Evolutionary conservation across 1,140 invertebrate genomes (phyloP).

Genomic region (Drosophila jambulina): DNA sequence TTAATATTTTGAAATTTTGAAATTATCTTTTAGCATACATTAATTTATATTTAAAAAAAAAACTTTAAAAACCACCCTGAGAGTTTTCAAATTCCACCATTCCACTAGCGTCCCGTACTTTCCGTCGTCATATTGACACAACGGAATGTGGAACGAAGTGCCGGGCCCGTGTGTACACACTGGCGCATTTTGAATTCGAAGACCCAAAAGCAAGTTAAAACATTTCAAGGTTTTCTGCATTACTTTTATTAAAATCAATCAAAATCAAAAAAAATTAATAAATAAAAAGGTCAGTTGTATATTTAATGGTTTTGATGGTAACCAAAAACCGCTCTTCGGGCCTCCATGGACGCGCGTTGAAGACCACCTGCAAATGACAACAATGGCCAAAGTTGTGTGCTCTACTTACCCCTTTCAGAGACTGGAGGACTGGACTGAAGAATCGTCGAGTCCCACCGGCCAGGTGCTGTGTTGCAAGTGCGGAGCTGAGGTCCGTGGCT

Average conservation of each 20-base stretch:
- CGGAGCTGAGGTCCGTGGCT: slow-evolving; percentile 50
- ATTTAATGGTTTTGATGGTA: neutral
- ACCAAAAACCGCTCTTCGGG: neutral
- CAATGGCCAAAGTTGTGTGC: slow-evolving; percentile 31
- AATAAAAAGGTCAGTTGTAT: slow-evolving; percentile 1
- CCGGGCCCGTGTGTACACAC: slow-evolving; percentile 6
- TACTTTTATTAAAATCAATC: slow-evolving; percentile 9
- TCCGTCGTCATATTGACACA: neutral
- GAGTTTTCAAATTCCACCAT: neutral
- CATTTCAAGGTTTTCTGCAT: neutral
- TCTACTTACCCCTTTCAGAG: slow-evolving; percentile 55
- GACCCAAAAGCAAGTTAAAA: neutral
- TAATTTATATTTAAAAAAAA: neutral
- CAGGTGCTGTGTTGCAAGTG: slow-evolving; percentile 24
- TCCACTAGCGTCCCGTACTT: neutral
- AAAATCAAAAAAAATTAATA: slow-evolving; percentile 1
- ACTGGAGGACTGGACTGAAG: slow-evolving; percentile 8
- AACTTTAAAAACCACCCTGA: neutral
- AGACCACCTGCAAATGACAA: slow-evolving; percentile 53
- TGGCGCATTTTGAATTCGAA: neutral
- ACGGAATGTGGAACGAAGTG: neutral
- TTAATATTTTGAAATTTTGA: neutral
- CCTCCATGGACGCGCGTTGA: too few relatives aligned
- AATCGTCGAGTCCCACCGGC: slow-evolving; percentile 9
- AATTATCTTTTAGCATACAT: neutral